Evolutionary conservation across 2,113 vertebrate species (phyloP).

Genomic region (Proteles cristata): DNA sequence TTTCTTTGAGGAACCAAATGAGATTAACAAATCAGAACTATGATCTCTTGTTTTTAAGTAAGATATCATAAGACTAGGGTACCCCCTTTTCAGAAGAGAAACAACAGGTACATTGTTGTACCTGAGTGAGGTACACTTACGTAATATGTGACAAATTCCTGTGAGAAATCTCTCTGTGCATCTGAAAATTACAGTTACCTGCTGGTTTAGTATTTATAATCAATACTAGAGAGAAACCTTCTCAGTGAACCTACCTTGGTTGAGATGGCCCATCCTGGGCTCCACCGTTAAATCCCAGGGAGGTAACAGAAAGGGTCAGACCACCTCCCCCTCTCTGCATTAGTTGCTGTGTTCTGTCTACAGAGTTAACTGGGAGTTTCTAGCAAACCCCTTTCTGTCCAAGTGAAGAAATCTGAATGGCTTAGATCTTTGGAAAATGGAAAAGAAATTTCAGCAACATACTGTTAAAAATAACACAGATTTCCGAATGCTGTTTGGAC

Average conservation of each 20-base stretch:
- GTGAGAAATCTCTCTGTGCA: not conserved
- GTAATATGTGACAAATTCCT: not conserved
- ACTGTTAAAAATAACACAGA: not conserved
- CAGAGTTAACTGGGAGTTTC: not conserved
- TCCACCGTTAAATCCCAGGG: not conserved
- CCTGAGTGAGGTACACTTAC: not conserved
- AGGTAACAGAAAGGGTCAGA: not conserved
- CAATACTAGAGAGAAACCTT: not conserved
- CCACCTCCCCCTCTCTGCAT: not conserved
- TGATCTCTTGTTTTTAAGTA: not conserved
- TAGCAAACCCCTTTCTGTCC: not conserved
- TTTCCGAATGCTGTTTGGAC: not conserved
- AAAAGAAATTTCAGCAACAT: not conserved
- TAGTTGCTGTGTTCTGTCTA: not conserved
- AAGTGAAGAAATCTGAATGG: constrained; percentile 17
- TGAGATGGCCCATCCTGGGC: not conserved
- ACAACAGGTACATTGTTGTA: not conserved
- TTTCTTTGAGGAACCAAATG: not conserved
- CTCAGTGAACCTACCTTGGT: not conserved
- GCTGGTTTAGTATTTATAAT: not conserved
- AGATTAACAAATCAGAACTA: not conserved
- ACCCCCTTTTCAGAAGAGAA: not conserved
- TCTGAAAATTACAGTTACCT: not conserved
- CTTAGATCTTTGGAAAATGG: not conserved
- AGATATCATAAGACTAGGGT: not conserved